Percentiles rank a stretch among this genome's conserved stretches.
These are phyloP conservation scores for Teleogryllus oceanicus DNA, from an alignment of 2,888 invertebrate genomes.

Conservation along the genomic window DNA sequence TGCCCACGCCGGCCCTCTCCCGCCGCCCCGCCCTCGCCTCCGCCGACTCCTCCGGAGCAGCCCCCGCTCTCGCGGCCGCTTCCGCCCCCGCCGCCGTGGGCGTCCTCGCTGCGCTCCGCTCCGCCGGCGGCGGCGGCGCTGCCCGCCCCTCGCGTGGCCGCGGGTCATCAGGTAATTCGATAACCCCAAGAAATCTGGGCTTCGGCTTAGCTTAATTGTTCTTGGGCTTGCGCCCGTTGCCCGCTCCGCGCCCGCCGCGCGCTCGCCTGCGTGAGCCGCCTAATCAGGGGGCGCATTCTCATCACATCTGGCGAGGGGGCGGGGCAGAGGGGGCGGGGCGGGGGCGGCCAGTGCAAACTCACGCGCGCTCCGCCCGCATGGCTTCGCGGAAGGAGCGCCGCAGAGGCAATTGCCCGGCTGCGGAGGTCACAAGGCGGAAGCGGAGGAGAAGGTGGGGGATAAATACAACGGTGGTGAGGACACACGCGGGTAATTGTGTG, in stretches of 20 bases:
- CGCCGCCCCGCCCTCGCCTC: neutral
- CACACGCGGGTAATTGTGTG: too few relatives aligned
- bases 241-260: neutral
- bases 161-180: slow-evolving; percentile 18
- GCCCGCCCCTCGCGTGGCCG: neutral
- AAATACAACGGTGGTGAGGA: too few relatives aligned
- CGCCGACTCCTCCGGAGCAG: neutral
- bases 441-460: neutral
- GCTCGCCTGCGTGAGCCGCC: neutral
- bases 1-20: neutral
- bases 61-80: neutral
- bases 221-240: neutral
- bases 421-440: neutral
- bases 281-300: slow-evolving; percentile 18
- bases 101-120: neutral
- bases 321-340: neutral
- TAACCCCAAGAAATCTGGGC: slow-evolving; percentile 18
- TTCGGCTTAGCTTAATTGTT: slow-evolving; percentile 18
- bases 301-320: slow-evolving; percentile 9
- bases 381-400: neutral
- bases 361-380: neutral
- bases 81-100: neutral
- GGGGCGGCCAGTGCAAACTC: neutral
- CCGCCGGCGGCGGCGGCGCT: neutral
- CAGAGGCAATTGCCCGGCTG: neutral